Percentiles rank a stretch among this genome's conserved stretches.
These are phyloP conservation scores for Beroe ovata DNA, from an alignment of 37 sponge, comb jelly and placozoan species.

Conservation along the genomic window DNA sequence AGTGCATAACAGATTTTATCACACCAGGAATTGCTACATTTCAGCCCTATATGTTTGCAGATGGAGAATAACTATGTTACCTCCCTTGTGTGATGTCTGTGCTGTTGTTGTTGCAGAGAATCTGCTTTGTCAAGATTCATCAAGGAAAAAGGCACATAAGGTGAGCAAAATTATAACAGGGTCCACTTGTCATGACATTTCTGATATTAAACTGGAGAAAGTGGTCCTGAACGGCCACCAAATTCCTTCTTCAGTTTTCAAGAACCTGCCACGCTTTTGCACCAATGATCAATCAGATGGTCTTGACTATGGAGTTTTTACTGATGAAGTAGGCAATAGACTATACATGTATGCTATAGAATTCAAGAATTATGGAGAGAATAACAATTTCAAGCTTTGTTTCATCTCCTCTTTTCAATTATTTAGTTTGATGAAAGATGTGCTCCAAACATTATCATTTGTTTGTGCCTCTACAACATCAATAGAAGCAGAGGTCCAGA, in stretches of 20 bases:
- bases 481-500: neutral
- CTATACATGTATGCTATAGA: slow-evolving; percentile 11
- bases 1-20: too few species aligned
- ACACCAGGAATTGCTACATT: too few species aligned
- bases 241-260: slow-evolving; percentile 4
- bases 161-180: neutral
- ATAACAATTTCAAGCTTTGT: neutral
- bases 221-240: neutral
- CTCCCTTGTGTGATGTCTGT: slow-evolving; percentile 20
- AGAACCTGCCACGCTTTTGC: neutral
- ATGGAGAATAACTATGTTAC: too few species aligned
- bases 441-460: neutral
- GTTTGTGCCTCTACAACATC: neutral
- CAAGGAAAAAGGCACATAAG: neutral
- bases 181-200: too few species aligned
- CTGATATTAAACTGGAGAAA: neutral
- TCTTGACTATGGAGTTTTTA: slow-evolving; percentile 32
- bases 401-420: neutral
- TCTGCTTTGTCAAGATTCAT: too few species aligned
- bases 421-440: slow-evolving; percentile 30
- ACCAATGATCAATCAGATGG: neutral
- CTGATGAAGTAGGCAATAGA: slow-evolving; percentile 15
- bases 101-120: neutral
- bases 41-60: too few species aligned
- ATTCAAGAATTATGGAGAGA: neutral